Percentiles rank a stretch among this genome's conserved stretches.
These are phyloP conservation scores for Mantis religiosa DNA, from an alignment of 2,888 invertebrate species.

Conservation along the genomic window DNA sequence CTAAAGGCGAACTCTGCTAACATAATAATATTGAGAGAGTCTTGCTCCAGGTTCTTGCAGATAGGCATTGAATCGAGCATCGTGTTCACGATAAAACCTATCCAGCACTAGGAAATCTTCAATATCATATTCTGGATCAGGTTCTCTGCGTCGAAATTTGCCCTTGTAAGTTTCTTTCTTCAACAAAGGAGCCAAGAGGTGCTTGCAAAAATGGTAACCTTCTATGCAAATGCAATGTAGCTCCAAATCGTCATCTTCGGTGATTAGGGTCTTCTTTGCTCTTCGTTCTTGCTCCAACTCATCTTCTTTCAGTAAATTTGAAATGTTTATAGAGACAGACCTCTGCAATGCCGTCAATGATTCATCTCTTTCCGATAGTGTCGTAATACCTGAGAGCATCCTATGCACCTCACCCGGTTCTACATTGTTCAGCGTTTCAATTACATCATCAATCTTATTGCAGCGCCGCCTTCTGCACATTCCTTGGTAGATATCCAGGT, in stretches of 20 bases:
- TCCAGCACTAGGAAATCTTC: background rate
- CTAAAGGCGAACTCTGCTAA: background rate
- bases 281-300: background rate
- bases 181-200: background rate
- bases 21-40: background rate
- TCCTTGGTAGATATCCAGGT: background rate
- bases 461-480: background rate
- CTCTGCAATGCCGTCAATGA: background rate
- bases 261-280: background rate
- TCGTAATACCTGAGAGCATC: background rate
- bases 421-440: background rate
- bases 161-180: background rate
- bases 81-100: background rate
- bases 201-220: background rate
- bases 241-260: background rate
- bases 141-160: background rate
- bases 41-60: background rate
- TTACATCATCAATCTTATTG: background rate
- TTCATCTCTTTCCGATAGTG: background rate
- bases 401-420: background rate
- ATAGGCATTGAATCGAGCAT: background rate
- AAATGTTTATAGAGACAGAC: background rate
- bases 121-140: background rate
- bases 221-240: background rate
- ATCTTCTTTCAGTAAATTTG: background rate